These are phyloP conservation scores for Sminthurinus aureus DNA, from an alignment of 2,888 invertebrate genomes.

Conservation along the genomic window DNA sequence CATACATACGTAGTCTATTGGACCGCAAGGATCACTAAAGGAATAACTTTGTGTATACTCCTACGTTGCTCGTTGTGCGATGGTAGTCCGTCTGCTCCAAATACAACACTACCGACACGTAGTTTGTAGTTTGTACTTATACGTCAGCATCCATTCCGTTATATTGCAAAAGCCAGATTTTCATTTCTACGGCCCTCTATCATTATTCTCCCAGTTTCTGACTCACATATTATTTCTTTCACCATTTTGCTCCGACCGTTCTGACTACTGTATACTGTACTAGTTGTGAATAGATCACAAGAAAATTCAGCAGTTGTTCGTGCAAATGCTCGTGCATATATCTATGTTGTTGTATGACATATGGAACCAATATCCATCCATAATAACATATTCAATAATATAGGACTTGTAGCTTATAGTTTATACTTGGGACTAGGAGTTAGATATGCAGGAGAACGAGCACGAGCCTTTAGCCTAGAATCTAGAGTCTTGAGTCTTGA, in stretches of 20 bases:
- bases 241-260: background rate
- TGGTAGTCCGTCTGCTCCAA: slow-evolving; percentile 20
- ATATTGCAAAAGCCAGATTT: slow-evolving; percentile 18
- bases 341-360: too few species aligned
- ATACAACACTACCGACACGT: slow-evolving; percentile 15
- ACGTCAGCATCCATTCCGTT: background rate
- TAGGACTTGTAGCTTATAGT: background rate
- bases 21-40: slow-evolving; percentile 26
- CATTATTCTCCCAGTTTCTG: background rate
- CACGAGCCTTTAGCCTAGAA: too few species aligned
- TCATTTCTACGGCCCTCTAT: background rate
- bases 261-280: slow-evolving; percentile 19
- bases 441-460: too few species aligned
- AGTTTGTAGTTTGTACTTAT: slow-evolving; percentile 17
- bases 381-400: background rate
- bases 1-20: background rate
- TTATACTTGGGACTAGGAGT: too few species aligned
- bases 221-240: slow-evolving; percentile 6
- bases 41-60: slow-evolving; percentile 16
- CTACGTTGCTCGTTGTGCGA: too few species aligned
- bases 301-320: too few species aligned
- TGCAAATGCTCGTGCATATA: too few species aligned
- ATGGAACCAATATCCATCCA: too few species aligned
- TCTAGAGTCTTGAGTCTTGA: slow-evolving; percentile 22
- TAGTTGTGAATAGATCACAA: background rate